Evolutionary conservation across 1,140 invertebrate species (phyloP).

Genomic region (Cyrtorhinus lividipennis): DNA sequence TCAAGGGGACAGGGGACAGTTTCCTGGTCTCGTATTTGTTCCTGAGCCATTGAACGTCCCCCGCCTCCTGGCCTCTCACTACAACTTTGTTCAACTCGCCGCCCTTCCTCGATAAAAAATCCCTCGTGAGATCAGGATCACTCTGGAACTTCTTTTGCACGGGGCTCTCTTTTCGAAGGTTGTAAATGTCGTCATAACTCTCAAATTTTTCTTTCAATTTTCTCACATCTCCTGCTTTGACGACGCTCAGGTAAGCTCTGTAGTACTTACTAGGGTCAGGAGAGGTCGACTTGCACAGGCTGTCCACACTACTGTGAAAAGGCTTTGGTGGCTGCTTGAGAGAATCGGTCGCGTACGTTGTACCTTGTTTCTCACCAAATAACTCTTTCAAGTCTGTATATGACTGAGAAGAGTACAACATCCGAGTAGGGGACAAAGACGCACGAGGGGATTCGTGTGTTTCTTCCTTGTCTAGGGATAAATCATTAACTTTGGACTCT

Average conservation of each 20-base stretch:
- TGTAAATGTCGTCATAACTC: slow-evolving; percentile 35
- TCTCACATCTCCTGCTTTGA: slow-evolving; percentile 56
- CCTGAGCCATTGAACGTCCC: slow-evolving; percentile 44
- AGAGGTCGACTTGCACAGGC: slow-evolving; percentile 31
- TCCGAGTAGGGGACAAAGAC: background rate
- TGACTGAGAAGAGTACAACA: slow-evolving; percentile 35
- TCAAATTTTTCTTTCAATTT: slow-evolving; percentile 60
- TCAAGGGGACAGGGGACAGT: slow-evolving; percentile 45
- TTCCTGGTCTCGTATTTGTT: slow-evolving; percentile 42
- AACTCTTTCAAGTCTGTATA: slow-evolving; percentile 59
- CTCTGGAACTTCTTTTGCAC: slow-evolving; percentile 45
- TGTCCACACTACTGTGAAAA: slow-evolving; percentile 21
- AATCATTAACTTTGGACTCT: background rate
- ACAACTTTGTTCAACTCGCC: slow-evolving; percentile 31
- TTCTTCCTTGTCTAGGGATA: background rate
- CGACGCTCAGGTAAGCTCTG: slow-evolving; percentile 49
- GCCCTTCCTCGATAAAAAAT: slow-evolving; percentile 36
- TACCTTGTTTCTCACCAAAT: slow-evolving; percentile 43
- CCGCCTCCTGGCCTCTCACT: slow-evolving; percentile 37
- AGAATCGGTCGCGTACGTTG: slow-evolving; percentile 19
- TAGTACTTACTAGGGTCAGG: slow-evolving; percentile 52
- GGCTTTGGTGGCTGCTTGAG: slow-evolving; percentile 16
- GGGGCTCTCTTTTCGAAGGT: slow-evolving; percentile 30
- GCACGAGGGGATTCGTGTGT: background rate
- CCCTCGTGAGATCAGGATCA: slow-evolving; percentile 54